phyloP scores from a whole-genome alignment of 2,888 invertebrate species.

The Osedax frankpressi region DNA sequence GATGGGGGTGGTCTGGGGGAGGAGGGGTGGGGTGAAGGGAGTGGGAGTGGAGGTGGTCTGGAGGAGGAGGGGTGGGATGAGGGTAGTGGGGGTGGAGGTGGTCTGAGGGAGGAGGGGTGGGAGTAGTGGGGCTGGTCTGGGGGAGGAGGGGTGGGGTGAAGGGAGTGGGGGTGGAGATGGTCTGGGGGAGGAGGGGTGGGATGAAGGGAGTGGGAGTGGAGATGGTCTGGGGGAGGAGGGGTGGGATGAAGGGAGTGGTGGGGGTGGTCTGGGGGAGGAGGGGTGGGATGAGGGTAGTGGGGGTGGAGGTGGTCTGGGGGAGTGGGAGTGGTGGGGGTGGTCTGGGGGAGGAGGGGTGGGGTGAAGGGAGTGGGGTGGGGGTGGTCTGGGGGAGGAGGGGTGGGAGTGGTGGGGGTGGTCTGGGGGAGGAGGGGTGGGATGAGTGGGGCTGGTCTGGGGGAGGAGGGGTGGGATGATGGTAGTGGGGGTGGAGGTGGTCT shows the following conservation, averaged over 20 bases:
- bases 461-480: not conserved
- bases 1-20: constrained; percentile 40
- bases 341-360: not conserved
- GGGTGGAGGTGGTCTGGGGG: not conserved
- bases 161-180: not conserved
- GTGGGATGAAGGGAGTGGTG: too few relatives aligned
- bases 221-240: too few relatives aligned
- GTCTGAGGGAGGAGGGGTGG: not conserved
- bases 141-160: not conserved
- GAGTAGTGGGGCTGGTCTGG: not conserved
- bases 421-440: not conserved
- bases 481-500: not conserved
- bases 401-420: not conserved
- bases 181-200: not conserved
- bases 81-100: not conserved
- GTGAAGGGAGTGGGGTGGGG: not conserved
- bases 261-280: too few relatives aligned
- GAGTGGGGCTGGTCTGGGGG: not conserved
- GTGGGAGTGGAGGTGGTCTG: not conserved
- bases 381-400: not conserved
- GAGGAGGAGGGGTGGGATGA: not conserved
- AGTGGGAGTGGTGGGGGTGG: not conserved
- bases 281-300: too few relatives aligned
- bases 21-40: constrained; percentile 24
- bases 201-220: too few relatives aligned